Evolutionary conservation across 2,888 invertebrate species (phyloP).

Genomic region (Scaptomyza flava): DNA sequence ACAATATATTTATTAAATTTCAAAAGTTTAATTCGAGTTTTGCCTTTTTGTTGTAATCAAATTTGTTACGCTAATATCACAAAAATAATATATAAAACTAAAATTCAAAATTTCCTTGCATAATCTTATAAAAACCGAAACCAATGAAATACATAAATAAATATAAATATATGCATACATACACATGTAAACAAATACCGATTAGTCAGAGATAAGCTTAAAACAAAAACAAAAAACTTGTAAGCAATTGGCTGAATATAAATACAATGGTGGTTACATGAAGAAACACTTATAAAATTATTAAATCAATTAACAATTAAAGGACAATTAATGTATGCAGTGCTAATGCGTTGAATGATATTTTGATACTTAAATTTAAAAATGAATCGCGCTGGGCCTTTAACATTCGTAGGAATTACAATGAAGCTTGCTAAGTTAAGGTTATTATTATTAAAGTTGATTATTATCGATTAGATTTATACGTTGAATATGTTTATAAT

Average conservation of each 20-base stretch:
- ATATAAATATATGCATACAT: slow-evolving; percentile 50
- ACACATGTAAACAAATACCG: slow-evolving; percentile 41
- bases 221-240: slow-evolving; percentile 30
- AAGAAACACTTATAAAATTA: slow-evolving; percentile 30
- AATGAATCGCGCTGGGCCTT: slow-evolving; percentile 52
- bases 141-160: slow-evolving; percentile 54
- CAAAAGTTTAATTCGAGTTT: slow-evolving; percentile 74
- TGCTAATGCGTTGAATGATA: slow-evolving; percentile 48
- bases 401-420: slow-evolving; percentile 49
- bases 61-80: slow-evolving; percentile 81
- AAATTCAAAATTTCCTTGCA: slow-evolving; percentile 53
- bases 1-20: slow-evolving; percentile 72
- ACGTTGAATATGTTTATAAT: slow-evolving; percentile 69
- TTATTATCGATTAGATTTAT: slow-evolving; percentile 69
- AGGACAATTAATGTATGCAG: slow-evolving; percentile 33
- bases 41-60: slow-evolving; percentile 64
- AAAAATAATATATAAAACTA: slow-evolving; percentile 80
- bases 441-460: slow-evolving; percentile 67
- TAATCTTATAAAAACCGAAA: slow-evolving; percentile 70
- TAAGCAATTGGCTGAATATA: slow-evolving; percentile 45
- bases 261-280: slow-evolving; percentile 47
- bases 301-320: slow-evolving; percentile 50
- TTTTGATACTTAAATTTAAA: slow-evolving; percentile 58
- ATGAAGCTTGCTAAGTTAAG: slow-evolving; percentile 60
- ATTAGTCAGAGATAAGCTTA: slow-evolving; percentile 42